A percentile compares a stretch with the other conserved stretches of the same genome.
These are phyloP conservation scores for Eudasyphora cyanicolor DNA, from an alignment of 2,888 invertebrate species.

Conservation along the genomic window DNA sequence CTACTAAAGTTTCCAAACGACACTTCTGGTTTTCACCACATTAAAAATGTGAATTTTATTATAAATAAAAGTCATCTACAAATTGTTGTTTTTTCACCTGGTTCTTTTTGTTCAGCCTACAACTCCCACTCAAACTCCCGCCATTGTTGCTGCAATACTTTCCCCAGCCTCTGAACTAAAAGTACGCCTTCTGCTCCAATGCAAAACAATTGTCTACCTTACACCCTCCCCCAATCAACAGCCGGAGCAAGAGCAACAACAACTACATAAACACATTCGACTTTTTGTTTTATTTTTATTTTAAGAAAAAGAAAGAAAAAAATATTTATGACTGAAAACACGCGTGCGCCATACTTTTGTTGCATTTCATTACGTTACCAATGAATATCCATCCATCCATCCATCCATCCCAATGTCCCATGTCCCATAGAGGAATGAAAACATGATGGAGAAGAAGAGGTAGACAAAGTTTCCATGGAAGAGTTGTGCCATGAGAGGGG, in stretches of 20 bases:
- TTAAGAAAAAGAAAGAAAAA: constrained; percentile 46
- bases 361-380: constrained; percentile 30
- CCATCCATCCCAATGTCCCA: too few species aligned
- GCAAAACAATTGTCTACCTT: neutral
- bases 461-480: constrained; percentile 18
- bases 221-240: neutral
- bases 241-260: neutral
- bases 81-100: neutral
- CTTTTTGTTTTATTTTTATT: constrained; percentile 23
- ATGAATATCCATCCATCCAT: too few species aligned
- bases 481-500: constrained; percentile 25
- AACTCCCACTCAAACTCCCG: constrained; percentile 1
- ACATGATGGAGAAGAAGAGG: neutral
- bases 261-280: neutral
- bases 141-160: constrained; percentile 14
- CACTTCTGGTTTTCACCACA: too few species aligned
- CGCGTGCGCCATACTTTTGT: constrained; percentile 66
- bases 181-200: constrained; percentile 51
- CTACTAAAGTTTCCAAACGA: too few species aligned
- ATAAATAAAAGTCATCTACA: neutral
- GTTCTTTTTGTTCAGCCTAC: neutral
- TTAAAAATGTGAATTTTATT: too few species aligned
- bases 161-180: constrained; percentile 11
- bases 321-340: constrained; percentile 49
- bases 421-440: constrained; percentile 25